phyloP scores from a whole-genome alignment of 2,113 vertebrate species.

The Platysteira castanea region DNA sequence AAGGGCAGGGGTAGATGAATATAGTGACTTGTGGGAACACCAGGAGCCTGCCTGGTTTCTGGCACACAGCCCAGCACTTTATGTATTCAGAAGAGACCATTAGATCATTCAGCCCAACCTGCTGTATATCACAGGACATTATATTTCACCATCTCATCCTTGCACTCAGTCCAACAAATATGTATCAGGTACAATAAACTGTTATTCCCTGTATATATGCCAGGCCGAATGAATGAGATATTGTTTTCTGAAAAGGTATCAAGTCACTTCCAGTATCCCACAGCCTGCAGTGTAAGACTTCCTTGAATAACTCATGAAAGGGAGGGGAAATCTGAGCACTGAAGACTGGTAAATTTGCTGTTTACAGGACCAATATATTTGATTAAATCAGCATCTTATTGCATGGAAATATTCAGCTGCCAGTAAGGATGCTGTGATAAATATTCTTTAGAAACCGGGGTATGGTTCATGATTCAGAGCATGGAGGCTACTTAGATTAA shows the following conservation, averaged over 20 bases:
- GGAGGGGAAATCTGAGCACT: neutral
- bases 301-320: neutral
- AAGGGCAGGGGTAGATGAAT: neutral
- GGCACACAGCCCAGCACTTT: constrained; percentile 15
- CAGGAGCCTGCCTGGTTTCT: constrained; percentile 31
- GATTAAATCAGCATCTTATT: neutral
- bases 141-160: neutral
- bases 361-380: neutral
- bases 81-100: neutral
- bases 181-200: neutral
- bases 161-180: neutral
- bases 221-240: neutral
- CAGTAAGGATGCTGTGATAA: neutral
- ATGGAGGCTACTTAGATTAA: neutral
- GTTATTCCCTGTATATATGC: neutral
- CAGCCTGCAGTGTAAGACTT: neutral
- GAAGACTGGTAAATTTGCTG: neutral
- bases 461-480: neutral
- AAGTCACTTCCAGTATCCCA: constrained; percentile 1
- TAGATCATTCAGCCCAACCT: neutral
- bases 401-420: neutral
- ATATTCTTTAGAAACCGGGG: neutral
- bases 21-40: neutral
- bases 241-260: neutral
- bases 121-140: neutral